phyloP scores from a whole-genome alignment of 2,113 vertebrate genomes.

The Campylorhamphus procurvoides region DNA sequence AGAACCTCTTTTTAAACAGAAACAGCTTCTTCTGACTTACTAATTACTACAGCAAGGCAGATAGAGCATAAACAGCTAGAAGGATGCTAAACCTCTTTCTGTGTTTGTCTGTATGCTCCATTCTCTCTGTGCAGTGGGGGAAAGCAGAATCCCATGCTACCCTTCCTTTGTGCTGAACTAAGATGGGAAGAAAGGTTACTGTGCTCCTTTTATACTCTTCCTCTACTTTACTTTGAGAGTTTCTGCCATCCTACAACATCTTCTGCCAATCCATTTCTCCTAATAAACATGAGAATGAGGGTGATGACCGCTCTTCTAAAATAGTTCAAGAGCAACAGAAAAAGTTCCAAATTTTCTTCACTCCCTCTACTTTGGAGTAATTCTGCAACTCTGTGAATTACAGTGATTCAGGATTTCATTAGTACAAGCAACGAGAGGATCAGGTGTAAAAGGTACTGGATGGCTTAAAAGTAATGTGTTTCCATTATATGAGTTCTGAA shows the following conservation, averaged over 20 bases:
- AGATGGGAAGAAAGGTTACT: background rate
- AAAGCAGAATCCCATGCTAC: background rate
- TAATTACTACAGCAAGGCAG: background rate
- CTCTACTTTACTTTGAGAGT: background rate
- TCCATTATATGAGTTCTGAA: background rate
- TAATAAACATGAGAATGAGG: background rate
- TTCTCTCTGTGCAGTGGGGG: background rate
- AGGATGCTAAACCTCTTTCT: background rate
- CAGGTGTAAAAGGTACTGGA: background rate
- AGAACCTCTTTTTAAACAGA: background rate
- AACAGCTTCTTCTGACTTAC: background rate
- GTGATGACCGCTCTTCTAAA: background rate
- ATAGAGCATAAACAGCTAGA: accelerated
- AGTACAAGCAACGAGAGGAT: background rate
- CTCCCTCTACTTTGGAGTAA: background rate
- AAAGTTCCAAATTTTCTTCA: background rate
- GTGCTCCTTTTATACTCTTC: background rate
- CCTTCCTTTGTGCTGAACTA: background rate
- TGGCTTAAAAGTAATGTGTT: background rate
- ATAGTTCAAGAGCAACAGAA: background rate
- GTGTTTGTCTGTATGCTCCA: accelerated
- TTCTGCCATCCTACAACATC: background rate
- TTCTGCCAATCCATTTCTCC: background rate
- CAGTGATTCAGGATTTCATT: background rate
- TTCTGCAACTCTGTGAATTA: background rate